phyloP scores from a whole-genome alignment of 2,113 vertebrate species.

The Daboia siamensis region DNA sequence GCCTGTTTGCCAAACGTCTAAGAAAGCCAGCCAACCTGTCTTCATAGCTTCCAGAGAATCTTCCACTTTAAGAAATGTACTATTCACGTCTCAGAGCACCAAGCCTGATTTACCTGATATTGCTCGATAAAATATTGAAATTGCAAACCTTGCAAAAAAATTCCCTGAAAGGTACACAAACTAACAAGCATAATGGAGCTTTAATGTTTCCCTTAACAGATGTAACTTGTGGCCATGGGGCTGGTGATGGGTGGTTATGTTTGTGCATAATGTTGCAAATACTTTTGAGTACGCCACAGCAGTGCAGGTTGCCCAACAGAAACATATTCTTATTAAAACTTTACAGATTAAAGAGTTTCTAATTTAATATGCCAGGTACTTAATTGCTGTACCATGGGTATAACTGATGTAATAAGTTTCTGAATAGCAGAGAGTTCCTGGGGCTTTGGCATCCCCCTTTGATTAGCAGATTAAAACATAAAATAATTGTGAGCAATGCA shows the following conservation, averaged over 20 bases:
- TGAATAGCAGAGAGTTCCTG: rapidly evolving
- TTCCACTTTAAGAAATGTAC: slow-evolving; percentile 51
- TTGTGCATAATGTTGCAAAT: slow-evolving; percentile 57
- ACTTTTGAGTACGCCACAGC: slow-evolving; percentile 40
- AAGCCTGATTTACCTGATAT: slow-evolving; percentile 50
- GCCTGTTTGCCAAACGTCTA: slow-evolving; percentile 53
- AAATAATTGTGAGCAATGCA: neutral
- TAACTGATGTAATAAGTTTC: slow-evolving; percentile 13
- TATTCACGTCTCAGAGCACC: slow-evolving; percentile 46
- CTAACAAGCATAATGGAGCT: slow-evolving; percentile 63
- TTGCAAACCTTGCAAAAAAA: slow-evolving; percentile 48
- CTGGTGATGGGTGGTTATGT: slow-evolving; percentile 37
- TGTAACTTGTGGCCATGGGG: slow-evolving; percentile 38
- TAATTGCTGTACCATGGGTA: neutral
- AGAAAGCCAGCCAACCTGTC: slow-evolving; percentile 29
- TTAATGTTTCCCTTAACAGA: slow-evolving; percentile 59
- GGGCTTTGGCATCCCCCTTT: slow-evolving; percentile 12
- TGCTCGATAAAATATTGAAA: slow-evolving; percentile 43
- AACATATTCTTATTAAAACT: slow-evolving; percentile 44
- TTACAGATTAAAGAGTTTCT: slow-evolving; percentile 33
- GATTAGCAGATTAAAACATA: slow-evolving; percentile 14
- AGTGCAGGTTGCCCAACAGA: slow-evolving; percentile 27
- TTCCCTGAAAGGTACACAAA: slow-evolving; percentile 54
- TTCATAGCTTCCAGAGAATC: slow-evolving; percentile 39
- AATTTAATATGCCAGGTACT: slow-evolving; percentile 34